Evolutionary conservation across 1,140 invertebrate genomes (phyloP).

Genomic region (Cylas formicarius): DNA sequence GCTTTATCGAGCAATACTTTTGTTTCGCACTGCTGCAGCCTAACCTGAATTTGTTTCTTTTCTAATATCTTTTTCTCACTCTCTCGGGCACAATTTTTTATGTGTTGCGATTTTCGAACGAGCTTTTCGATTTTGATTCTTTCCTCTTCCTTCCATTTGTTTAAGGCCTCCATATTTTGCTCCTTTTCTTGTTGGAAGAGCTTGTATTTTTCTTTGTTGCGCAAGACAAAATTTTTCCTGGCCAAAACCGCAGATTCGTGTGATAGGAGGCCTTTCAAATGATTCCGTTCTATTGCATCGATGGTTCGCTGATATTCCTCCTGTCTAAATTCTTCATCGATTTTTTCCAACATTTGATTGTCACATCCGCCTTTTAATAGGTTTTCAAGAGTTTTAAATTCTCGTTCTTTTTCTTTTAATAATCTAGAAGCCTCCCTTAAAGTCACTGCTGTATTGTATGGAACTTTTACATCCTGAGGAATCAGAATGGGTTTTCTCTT

Average conservation of each 20-base stretch:
- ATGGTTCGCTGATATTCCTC: constrained; percentile 44
- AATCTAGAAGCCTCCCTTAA: constrained; percentile 45
- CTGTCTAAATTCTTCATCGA: constrained; percentile 43
- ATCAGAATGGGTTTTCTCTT: constrained; percentile 26
- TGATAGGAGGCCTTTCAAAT: constrained; percentile 48
- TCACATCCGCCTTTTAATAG: constrained; percentile 43
- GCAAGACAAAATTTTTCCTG: constrained; percentile 43
- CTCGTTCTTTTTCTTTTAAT: constrained; percentile 44
- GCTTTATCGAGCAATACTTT: constrained; percentile 40
- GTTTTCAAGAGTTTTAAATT: constrained; percentile 46
- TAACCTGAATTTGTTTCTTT: constrained; percentile 44
- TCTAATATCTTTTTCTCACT: constrained; percentile 41
- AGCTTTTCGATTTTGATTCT: constrained; percentile 42
- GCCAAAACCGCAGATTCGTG: constrained; percentile 50
- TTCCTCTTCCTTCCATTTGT: constrained; percentile 44
- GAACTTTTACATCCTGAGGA: constrained; percentile 37
- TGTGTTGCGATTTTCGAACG: constrained; percentile 44
- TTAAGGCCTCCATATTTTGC: constrained; percentile 43
- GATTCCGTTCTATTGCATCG: constrained; percentile 48
- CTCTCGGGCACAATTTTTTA: constrained; percentile 43
- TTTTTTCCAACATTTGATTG: constrained; percentile 37
- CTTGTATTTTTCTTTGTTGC: constrained; percentile 46
- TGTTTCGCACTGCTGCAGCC: constrained; percentile 43
- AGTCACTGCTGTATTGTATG: constrained; percentile 44
- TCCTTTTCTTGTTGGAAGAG: constrained; percentile 45